Conservation (phyloP, 2,797 vertebrate species). For the Synanceia verrucosa region DNA sequence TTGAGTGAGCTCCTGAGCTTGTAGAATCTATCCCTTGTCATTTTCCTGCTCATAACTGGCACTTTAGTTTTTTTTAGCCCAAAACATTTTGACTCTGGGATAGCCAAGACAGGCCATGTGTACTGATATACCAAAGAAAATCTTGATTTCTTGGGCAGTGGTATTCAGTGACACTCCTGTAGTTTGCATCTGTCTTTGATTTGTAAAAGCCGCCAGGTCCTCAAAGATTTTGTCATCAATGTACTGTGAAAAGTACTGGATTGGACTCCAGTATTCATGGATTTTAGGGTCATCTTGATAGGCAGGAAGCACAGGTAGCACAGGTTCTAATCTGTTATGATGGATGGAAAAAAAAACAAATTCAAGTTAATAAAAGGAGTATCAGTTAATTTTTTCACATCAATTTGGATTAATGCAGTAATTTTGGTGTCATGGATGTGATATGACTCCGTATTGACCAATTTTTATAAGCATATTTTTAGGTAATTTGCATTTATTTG, state of each 20-base stretch:
- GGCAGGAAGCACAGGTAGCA: background rate
- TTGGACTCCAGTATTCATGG: background rate
- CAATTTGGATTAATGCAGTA: background rate
- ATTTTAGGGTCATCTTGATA: background rate
- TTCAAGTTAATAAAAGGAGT: background rate
- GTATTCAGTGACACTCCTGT: background rate
- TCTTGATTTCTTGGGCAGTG: background rate
- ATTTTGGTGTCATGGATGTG: no score
- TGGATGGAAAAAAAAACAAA: background rate
- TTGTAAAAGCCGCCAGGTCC: background rate
- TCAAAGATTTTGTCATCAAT: background rate
- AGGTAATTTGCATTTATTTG: no score
- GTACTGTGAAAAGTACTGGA: background rate
- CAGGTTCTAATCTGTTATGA: background rate
- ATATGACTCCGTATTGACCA: no score
- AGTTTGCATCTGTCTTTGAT: background rate
- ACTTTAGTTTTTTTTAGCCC: background rate
- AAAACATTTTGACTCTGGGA: background rate
- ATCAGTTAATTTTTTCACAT: background rate
- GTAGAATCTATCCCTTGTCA: background rate
- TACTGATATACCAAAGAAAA: background rate
- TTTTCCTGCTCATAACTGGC: background rate
- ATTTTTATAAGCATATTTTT: no score
- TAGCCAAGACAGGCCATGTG: background rate
- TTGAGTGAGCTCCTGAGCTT: background rate